Base-by-base conservation (phyloP, 1,140 invertebrate species). In the Drosophila dunni region DNA sequence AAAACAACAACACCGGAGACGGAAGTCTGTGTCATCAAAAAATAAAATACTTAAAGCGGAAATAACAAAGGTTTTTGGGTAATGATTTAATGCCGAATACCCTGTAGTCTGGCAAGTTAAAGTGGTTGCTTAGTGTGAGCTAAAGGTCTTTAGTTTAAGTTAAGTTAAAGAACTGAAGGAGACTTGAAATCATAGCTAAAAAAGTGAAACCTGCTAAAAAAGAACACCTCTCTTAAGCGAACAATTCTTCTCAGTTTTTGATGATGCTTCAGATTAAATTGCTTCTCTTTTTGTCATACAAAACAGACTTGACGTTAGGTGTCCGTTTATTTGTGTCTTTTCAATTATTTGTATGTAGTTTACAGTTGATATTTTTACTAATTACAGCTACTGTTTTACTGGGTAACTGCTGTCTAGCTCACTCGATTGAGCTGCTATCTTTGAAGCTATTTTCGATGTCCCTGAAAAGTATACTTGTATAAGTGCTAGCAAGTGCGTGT, bases 11-110 rank as follows among this genome's bases (percentile, higher is more conserved):
- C 50, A 34, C 5, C 36, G 10, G 10, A 8, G 10, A 34, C 80
- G 81, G 81, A 85, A 85, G 81, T 81, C 63, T 65, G 70, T 57
- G 36, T 70, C 69, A 85, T 85, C 78, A 85, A 85, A 54, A 75
- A 75, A 60, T 44, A 50, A 74, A 78, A 81, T 51, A 54, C 75
- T 85, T 71, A 68, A 85, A 71, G 70, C 78, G 78, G 81, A 85
- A 85, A 85, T 86, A 86, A 85, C 82, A 86, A 63, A 44, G 51
- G 20, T 53, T 51, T 34, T 36, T 20, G 24, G 24, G 9, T 20
- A 24, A 36, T 69, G 58, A 54, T 36, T 36, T 48, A 44, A 38
- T 34, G 10, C 15, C 10, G 33, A n/a, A 69, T 51, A 53, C 46
- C 38, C 38, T 53, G 11, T 34, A 53, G 45, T 15, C 11, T 13